These are phyloP conservation scores for Ascidia mentula DNA, from an alignment of 23 tunicate species.

Conservation along the genomic window DNA sequence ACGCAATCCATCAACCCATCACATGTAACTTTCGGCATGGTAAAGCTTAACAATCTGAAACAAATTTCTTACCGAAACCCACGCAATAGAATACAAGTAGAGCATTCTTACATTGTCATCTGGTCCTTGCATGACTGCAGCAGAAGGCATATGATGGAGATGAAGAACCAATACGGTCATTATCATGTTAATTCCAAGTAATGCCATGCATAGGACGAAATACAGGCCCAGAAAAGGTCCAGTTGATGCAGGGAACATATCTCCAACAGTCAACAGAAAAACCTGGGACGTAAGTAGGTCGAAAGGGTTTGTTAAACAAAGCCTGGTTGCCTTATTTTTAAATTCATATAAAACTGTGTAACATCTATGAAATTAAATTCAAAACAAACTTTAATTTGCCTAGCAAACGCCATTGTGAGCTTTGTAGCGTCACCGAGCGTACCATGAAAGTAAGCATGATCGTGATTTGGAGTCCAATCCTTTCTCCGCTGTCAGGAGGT, in stretches of 20 bases:
- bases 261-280: slow-evolving; percentile 79
- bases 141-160: slow-evolving; percentile 64
- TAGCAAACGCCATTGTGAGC: neutral
- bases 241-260: slow-evolving; percentile 90
- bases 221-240: slow-evolving; percentile 81
- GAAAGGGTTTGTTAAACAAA: too few species aligned
- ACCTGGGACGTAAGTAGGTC: slow-evolving; percentile 37
- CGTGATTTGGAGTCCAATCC: slow-evolving; percentile 83
- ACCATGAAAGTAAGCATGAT: slow-evolving; percentile 92
- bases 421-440: neutral
- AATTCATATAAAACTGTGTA: too few species aligned
- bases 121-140: slow-evolving; percentile 18
- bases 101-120: neutral
- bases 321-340: too few species aligned
- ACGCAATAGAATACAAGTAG: too few species aligned
- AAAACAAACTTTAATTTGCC: too few species aligned
- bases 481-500: slow-evolving; percentile 90
- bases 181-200: slow-evolving; percentile 49
- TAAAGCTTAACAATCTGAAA: too few species aligned
- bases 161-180: slow-evolving; percentile 74
- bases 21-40: slow-evolving; percentile 60
- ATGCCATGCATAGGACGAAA: slow-evolving; percentile 74
- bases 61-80: too few species aligned
- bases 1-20: slow-evolving; percentile 24
- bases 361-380: too few species aligned